phyloP scores from a whole-genome alignment of 2,888 invertebrate species.

The Harpalus rufipes region DNA sequence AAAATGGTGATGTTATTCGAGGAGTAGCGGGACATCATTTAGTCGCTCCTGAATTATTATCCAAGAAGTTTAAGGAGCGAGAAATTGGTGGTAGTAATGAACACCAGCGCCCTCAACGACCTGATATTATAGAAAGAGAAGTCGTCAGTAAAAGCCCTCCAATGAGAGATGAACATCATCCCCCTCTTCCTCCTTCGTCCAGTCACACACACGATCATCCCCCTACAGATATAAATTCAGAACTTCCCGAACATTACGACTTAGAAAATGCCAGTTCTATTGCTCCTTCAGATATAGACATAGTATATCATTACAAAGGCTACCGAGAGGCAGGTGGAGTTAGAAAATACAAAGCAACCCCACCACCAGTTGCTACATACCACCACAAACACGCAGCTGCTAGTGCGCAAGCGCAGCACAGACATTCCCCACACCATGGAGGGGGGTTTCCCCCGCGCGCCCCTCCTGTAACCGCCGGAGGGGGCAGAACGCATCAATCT shows the following conservation, averaged over 20 bases:
- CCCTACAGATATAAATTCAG: slow-evolving; percentile 86
- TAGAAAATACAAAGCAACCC: slow-evolving; percentile 92
- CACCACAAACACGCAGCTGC: slow-evolving; percentile 87
- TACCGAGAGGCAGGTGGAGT: slow-evolving; percentile 92
- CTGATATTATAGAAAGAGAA: slow-evolving; percentile 96
- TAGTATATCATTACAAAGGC: slow-evolving; percentile 97
- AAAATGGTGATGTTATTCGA: slow-evolving; percentile 86
- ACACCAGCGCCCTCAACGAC: slow-evolving; percentile 89
- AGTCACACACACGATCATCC: slow-evolving; percentile 87
- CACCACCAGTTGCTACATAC: slow-evolving; percentile 88
- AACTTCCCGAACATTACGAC: slow-evolving; percentile 95
- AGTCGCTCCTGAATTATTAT: slow-evolving; percentile 91
- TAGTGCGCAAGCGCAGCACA: slow-evolving; percentile 83
- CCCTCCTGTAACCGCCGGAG: slow-evolving; percentile 84
- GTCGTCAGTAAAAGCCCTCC: slow-evolving; percentile 91
- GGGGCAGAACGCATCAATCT: slow-evolving; percentile 88
- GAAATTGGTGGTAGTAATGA: slow-evolving; percentile 85
- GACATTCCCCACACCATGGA: slow-evolving; percentile 88
- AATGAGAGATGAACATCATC: slow-evolving; percentile 88
- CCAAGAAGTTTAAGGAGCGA: slow-evolving; percentile 93
- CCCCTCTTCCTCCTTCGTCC: slow-evolving; percentile 87
- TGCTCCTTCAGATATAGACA: slow-evolving; percentile 97
- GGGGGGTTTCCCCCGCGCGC: slow-evolving; percentile 87
- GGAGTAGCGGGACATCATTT: slow-evolving; percentile 88
- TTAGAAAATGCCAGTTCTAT: slow-evolving; percentile 98